Conservation (phyloP, 1,140 invertebrate species). For the Rhizoglyphus robini region DNA sequence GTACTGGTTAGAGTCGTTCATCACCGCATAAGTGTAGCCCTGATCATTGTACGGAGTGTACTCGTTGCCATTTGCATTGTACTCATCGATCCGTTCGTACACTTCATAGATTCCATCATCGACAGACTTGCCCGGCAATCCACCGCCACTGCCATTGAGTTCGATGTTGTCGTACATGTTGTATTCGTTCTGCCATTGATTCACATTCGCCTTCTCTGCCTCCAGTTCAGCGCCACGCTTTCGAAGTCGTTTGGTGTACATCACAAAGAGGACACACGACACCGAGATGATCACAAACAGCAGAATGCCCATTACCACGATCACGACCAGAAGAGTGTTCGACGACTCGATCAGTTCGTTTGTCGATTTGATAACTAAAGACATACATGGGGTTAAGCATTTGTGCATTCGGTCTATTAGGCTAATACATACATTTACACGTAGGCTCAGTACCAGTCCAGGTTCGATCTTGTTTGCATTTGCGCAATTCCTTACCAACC, state of each 20-base stretch:
- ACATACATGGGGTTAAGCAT: background rate
- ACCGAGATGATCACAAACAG: background rate
- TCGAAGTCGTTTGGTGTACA: constrained; percentile 3
- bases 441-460: constrained; percentile 2
- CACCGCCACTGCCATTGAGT: background rate
- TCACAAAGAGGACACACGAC: background rate
- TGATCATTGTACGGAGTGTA: background rate
- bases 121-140: background rate
- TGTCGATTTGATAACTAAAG: background rate
- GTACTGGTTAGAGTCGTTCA: background rate
- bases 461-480: background rate
- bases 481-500: constrained; percentile 9
- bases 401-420: background rate
- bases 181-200: background rate
- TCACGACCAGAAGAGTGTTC: background rate
- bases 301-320: constrained; percentile 2
- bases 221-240: too few species aligned
- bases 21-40: background rate
- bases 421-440: constrained; percentile 12
- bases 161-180: constrained; percentile 1
- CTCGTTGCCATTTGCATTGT: background rate
- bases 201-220: background rate
- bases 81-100: background rate
- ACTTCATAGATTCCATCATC: constrained; percentile 1
- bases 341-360: constrained; percentile 5